These are phyloP conservation scores for Apodemus speciosus DNA, from an alignment of 2,113 vertebrate species.

Conservation along the genomic window DNA sequence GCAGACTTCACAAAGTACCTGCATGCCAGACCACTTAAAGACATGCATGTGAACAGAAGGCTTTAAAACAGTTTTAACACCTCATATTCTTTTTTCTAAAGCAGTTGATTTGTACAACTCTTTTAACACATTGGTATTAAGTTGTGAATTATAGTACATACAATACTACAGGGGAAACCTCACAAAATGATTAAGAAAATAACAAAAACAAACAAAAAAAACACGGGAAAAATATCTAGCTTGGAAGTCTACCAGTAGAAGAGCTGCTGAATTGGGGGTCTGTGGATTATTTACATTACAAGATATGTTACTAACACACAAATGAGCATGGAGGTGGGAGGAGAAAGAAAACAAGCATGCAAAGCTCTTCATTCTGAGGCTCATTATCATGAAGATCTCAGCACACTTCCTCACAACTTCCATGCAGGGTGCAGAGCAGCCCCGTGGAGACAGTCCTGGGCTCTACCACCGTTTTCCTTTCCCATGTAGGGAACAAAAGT, in stretches of 20 bases:
- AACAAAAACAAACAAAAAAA: neutral
- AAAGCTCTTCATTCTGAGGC: neutral
- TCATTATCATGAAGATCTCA: too few relatives aligned
- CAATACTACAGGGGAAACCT: neutral
- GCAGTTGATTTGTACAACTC: neutral
- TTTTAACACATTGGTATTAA: neutral
- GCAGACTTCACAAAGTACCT: neutral
- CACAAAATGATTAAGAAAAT: neutral
- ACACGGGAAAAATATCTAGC: neutral
- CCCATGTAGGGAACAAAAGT: accelerated
- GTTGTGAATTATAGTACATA: neutral
- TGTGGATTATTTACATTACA: neutral
- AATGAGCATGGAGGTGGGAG: too few relatives aligned
- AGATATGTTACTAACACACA: neutral
- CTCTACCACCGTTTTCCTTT: too few relatives aligned
- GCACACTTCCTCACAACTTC: neutral
- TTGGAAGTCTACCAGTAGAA: neutral
- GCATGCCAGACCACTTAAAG: accelerated
- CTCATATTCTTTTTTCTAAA: neutral
- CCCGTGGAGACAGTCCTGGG: too few relatives aligned
- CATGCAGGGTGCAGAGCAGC: accelerated
- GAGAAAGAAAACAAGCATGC: neutral
- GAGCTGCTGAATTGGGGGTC: neutral
- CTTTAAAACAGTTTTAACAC: neutral
- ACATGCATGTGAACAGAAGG: accelerated